phyloP scores from a whole-genome alignment of 2,113 vertebrate species.

The Myotis yumanensis region DNA sequence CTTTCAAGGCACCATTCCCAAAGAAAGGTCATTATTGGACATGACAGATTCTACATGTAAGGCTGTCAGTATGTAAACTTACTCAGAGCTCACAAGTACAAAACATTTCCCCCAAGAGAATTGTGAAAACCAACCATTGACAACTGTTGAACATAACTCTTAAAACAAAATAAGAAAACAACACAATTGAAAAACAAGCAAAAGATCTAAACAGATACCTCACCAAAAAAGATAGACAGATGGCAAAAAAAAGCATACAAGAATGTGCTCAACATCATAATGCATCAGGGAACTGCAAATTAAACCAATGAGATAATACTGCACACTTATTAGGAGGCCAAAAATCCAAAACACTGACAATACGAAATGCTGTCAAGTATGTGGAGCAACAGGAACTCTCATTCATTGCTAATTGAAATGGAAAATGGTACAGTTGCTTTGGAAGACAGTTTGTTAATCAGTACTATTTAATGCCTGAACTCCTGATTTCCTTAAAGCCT shows the following conservation, averaged over 20 bases:
- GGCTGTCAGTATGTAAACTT: conserved; percentile 19
- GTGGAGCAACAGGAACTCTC: not conserved
- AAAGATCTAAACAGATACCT: not conserved
- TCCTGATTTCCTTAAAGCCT: not conserved
- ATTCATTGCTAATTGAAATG: not conserved
- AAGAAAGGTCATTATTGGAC: conserved; percentile 14
- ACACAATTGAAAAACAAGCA: not conserved
- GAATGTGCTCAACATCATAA: not conserved
- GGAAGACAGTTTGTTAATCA: not conserved
- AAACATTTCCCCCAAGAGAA: not conserved
- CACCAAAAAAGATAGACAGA: not conserved
- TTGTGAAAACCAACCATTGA: not conserved
- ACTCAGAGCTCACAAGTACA: not conserved
- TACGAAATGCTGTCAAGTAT: not conserved
- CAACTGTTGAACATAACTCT: not conserved
- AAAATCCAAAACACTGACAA: not conserved
- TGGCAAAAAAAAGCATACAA: not conserved
- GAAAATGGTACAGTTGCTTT: not conserved
- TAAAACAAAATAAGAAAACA: not conserved
- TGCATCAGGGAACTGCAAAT: not conserved
- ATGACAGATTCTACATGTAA: not conserved
- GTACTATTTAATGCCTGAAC: not conserved
- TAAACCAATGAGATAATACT: not conserved
- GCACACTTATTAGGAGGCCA: not conserved
- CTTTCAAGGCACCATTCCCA: conserved; percentile 1